Percentiles rank a stretch among this genome's conserved stretches.
These are phyloP conservation scores for Pelodytes ibericus DNA, from an alignment of 2,797 vertebrate species.

Conservation along the genomic window DNA sequence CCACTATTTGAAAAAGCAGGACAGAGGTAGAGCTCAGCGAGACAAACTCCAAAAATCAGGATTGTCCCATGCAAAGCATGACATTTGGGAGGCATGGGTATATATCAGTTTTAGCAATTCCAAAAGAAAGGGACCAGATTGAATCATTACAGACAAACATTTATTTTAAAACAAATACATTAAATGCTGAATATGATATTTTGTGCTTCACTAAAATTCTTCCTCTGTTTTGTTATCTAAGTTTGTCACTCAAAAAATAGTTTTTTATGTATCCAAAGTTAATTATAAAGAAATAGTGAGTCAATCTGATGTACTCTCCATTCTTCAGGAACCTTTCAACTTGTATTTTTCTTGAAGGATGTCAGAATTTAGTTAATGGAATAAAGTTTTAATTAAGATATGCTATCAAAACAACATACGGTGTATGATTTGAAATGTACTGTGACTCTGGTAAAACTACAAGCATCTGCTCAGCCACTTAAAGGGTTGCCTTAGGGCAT, in stretches of 20 bases:
- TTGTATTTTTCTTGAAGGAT: not conserved
- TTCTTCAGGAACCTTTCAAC: not conserved
- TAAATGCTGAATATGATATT: no score
- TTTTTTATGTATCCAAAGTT: not conserved
- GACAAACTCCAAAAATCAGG: no score
- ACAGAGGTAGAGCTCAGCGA: no score
- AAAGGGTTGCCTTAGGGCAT: conserved; percentile 11
- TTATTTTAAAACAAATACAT: no score
- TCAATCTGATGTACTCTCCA: not conserved
- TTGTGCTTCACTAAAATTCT: not conserved
- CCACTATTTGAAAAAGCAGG: no score
- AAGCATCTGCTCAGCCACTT: conserved; percentile 27
- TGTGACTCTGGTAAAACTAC: conserved; percentile 18
- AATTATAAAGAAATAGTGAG: not conserved
- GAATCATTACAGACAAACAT: no score
- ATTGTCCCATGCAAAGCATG: no score
- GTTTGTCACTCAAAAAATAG: no score
- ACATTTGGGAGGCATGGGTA: no score
- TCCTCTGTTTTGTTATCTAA: no score
- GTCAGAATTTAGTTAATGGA: conserved; percentile 4
- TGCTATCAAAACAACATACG: conserved; percentile 4
- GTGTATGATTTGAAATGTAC: conserved; percentile 3
- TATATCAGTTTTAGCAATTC: no score
- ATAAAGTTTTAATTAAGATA: conserved; percentile 24
- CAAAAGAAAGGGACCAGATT: no score